Conservation (phyloP, 1,140 invertebrate species). For the Caenorhabditis elegans region WBcel235 BX284603.4:5792501-5793000, state of each 20-base stretch:
- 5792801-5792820: conserved; percentile 7
- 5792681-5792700: conserved; percentile 11
- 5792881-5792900: background rate
- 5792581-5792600: conserved; percentile 82
- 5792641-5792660: conserved; percentile 37
- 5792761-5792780: background rate
- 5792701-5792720: background rate
- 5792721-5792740: conserved; percentile 31
- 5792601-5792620: conserved; percentile 78
- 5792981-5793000: background rate
- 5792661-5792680: conserved; percentile 33
- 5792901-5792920: background rate
- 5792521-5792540: no score
- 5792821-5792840: background rate
- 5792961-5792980: background rate
- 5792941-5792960: background rate
- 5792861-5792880: background rate
- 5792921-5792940: background rate
- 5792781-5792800: conserved; percentile 23
- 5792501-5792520: no score
- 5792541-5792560: no score
- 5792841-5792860: conserved; percentile 20
- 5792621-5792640: conserved; percentile 68
- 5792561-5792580: conserved; percentile 88
- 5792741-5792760: conserved; percentile 33